Evolutionary conservation across 2,113 vertebrate genomes (phyloP).

Genomic region (Suncus etruscus): DNA sequence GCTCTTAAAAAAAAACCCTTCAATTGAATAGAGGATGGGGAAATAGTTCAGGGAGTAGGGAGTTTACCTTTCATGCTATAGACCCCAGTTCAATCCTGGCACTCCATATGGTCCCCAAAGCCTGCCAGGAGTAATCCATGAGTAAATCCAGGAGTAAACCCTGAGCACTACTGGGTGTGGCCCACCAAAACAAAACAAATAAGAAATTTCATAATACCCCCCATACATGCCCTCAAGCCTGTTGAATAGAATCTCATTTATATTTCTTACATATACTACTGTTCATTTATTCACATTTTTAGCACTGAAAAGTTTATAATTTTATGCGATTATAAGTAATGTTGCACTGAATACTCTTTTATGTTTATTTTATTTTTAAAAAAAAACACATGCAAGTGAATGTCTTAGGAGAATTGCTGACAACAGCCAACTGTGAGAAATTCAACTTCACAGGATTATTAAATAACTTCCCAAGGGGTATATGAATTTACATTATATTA

Average conservation of each 20-base stretch:
- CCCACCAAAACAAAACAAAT: too few relatives aligned
- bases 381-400: background rate
- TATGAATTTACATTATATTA: background rate
- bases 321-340: conserved; percentile 11
- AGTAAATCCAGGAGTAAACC: too few relatives aligned
- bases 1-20: too few relatives aligned
- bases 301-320: background rate
- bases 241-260: conserved; percentile 14
- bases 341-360: background rate
- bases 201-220: too few relatives aligned
- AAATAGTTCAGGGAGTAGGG: too few relatives aligned
- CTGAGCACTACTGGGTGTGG: too few relatives aligned
- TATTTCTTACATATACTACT: background rate
- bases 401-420: background rate
- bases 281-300: background rate
- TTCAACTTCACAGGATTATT: background rate
- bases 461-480: background rate
- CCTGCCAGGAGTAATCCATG: too few relatives aligned
- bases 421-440: background rate
- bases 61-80: too few relatives aligned
- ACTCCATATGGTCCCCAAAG: too few relatives aligned
- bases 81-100: too few relatives aligned
- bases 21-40: background rate
- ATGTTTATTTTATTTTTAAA: background rate
- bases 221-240: too few relatives aligned